A percentile compares a stretch with the other conserved stretches of the same genome.
Conservation (phyloP, 2,888 invertebrate species). For the Unio pictorum region DNA sequence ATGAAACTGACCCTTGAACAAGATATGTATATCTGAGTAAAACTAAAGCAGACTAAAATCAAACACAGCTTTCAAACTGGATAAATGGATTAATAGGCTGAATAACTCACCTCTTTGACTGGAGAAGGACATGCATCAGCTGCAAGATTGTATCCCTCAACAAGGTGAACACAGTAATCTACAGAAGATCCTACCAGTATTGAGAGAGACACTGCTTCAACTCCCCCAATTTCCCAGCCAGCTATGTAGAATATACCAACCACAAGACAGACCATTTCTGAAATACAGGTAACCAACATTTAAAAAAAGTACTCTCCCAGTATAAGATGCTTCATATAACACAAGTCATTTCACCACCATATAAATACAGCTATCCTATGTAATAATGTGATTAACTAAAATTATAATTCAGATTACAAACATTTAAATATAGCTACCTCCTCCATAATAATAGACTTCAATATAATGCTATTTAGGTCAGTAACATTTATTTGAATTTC, state of each 20-base stretch:
- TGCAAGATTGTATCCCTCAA: constrained; percentile 67
- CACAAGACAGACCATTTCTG: constrained; percentile 64
- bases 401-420: too few relatives aligned
- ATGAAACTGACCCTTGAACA: too few relatives aligned
- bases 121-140: constrained; percentile 39
- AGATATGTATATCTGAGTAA: too few relatives aligned
- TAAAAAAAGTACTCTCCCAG: too few relatives aligned
- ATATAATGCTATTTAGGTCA: too few relatives aligned
- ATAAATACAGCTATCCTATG: too few relatives aligned
- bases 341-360: too few relatives aligned
- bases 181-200: constrained; percentile 68
- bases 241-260: constrained; percentile 63
- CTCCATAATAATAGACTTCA: too few relatives aligned
- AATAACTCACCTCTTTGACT: constrained; percentile 39
- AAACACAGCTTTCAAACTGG: neutral
- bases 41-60: neutral
- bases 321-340: too few relatives aligned
- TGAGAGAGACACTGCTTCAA: constrained; percentile 66
- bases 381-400: too few relatives aligned
- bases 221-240: constrained; percentile 68
- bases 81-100: neutral
- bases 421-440: too few relatives aligned
- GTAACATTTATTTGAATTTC: too few relatives aligned
- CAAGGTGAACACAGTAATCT: constrained; percentile 68
- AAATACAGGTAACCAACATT: constrained; percentile 2